Conservation (phyloP, 2,888 invertebrate genomes). For the Zeuzera pyrina region DNA sequence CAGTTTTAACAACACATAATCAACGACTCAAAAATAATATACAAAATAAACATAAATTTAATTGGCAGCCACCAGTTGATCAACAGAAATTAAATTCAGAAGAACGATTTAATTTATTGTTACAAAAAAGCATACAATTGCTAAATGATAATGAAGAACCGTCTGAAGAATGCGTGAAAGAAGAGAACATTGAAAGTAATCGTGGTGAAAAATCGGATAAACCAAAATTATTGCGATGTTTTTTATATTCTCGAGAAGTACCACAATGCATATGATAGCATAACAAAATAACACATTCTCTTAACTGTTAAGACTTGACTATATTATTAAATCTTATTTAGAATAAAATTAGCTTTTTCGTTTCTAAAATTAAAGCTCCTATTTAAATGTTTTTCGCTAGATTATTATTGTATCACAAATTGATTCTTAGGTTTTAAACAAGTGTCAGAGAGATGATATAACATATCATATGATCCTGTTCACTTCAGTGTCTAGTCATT, state of each 20-base stretch:
- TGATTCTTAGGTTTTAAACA: too few species aligned
- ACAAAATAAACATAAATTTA: constrained; percentile 27
- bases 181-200: neutral
- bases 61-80: constrained; percentile 27
- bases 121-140: constrained; percentile 35
- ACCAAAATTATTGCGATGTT: constrained; percentile 27
- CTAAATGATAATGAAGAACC: constrained; percentile 25
- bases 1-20: constrained; percentile 43
- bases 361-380: too few species aligned
- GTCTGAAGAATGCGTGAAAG: too few species aligned
- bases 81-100: constrained; percentile 13
- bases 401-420: too few species aligned
- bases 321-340: too few species aligned
- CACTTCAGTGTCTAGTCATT: too few species aligned
- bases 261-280: constrained; percentile 13
- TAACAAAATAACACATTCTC: too few species aligned
- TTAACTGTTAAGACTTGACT: too few species aligned
- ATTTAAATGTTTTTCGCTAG: too few species aligned
- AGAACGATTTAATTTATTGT: constrained; percentile 15
- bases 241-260: constrained; percentile 19
- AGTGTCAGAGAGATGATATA: too few species aligned
- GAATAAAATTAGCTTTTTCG: too few species aligned
- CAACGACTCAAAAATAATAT: constrained; percentile 36
- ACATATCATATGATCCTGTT: too few species aligned
- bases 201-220: constrained; percentile 2